Base-by-base conservation (phyloP, 2,797 vertebrate species). In the Hephaestus fuliginosus region DNA sequence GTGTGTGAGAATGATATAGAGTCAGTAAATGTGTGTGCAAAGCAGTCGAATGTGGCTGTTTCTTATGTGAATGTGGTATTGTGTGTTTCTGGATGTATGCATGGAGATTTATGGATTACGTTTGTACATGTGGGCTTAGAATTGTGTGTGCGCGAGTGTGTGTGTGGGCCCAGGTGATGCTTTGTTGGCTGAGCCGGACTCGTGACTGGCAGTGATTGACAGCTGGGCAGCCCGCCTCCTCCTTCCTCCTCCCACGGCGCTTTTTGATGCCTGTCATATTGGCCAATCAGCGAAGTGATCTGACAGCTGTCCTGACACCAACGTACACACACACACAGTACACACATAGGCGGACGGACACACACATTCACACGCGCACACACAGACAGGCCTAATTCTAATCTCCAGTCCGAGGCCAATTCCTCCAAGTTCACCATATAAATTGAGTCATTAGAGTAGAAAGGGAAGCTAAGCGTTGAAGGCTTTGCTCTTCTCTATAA, bases 131-230 rank as follows among this genome's bases (percentile, higher is more conserved):
- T 84, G 51, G 70, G 84, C 12, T 76, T 74, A 48, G 82, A 73
- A 90, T 30, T 69, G 44, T 64, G 41, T 72, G 76, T 67, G 43
- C 75, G 64, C 74, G 72, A 70, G 63, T 51, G 74, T 76, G 68
- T 65, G 61, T 78, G 80, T 70, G 68, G 78, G 83, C 78, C 69
- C 87, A 86, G 86, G 83, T 92, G 91, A 91, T 85, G 80, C 84
- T 87, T 83, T 83, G 86, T 74, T 81, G 86, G 82, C 74, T 90
- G 86, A 90, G 83, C 74, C 78, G 88, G 81, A 75, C 88, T 78
- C 78, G 75, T 79, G 91, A 89, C 84, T 89, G 92, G 85, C 87
- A 91, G 84, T 96, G 96, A 98, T 93, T 97, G 97, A 96, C 97
- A 97, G 96, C 92, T 86, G 88, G 93, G 90, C 94, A 93, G 87